phyloP scores from a whole-genome alignment of 2,888 invertebrate species.

The Cantharis flavilabris region DNA sequence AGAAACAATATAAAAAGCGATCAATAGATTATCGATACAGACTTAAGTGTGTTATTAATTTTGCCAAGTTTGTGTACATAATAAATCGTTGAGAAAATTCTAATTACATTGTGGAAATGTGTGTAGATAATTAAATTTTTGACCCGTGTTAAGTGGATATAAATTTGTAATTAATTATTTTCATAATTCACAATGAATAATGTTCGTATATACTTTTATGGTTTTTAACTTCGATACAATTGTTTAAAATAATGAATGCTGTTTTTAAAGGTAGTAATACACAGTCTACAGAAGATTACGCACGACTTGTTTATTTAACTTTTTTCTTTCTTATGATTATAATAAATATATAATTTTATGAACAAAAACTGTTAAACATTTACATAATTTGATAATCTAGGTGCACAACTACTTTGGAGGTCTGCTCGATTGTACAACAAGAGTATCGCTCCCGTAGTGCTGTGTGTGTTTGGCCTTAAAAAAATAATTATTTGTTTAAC shows the following conservation, averaged over 20 bases:
- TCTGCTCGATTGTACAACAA: not conserved
- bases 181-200: not conserved
- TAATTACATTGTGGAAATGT: not conserved
- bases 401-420: not conserved
- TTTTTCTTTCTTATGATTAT: not conserved
- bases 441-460: not conserved
- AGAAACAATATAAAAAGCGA: not conserved
- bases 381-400: not conserved
- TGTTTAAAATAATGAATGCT: not conserved
- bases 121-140: not conserved
- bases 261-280: not conserved
- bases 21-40: not conserved
- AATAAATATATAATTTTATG: not conserved
- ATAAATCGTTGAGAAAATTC: not conserved
- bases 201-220: not conserved
- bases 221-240: not conserved
- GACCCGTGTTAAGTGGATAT: not conserved
- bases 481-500: not conserved
- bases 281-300: not conserved
- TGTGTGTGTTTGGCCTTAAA: not conserved
- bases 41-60: not conserved
- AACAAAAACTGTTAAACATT: not conserved
- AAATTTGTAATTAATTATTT: not conserved
- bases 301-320: not conserved
- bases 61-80: not conserved